A percentile compares a stretch with the other conserved stretches of the same genome.
Evolutionary conservation across 1,140 invertebrate species (phyloP).

Genomic region (Drosophila kurseongensis): DNA sequence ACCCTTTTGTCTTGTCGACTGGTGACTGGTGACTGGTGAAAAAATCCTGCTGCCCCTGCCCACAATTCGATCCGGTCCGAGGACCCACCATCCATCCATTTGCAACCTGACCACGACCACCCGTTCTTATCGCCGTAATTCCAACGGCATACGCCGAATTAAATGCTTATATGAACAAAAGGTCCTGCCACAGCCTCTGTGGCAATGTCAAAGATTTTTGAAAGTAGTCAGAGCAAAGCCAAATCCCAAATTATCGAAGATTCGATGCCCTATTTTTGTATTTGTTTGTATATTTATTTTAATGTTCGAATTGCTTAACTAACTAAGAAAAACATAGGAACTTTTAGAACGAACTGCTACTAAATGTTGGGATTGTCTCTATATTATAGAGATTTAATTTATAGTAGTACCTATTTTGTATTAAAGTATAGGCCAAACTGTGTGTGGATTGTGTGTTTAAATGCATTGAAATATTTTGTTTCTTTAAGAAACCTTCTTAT

Average conservation of each 20-base stretch:
- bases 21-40: conserved; percentile 21
- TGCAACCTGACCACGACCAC: conserved; percentile 29
- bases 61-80: conserved; percentile 1
- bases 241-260: conserved; percentile 6
- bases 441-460: too few species aligned
- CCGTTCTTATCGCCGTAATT: conserved; percentile 54
- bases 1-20: conserved; percentile 45
- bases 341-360: too few species aligned
- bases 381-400: too few species aligned
- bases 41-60: conserved; percentile 11
- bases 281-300: too few species aligned
- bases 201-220: conserved; percentile 61
- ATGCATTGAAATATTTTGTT: too few species aligned
- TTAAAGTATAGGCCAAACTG: too few species aligned
- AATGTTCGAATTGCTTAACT: too few species aligned
- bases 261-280: conserved; percentile 23
- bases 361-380: too few species aligned
- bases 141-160: conserved; percentile 62
- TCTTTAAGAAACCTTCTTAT: too few species aligned
- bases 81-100: conserved; percentile 27
- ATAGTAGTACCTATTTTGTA: too few species aligned
- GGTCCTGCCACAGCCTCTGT: conserved; percentile 37
- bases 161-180: conserved; percentile 57
- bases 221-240: conserved; percentile 22
- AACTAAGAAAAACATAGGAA: too few species aligned